These are phyloP conservation scores for Hartigia nigra DNA, from an alignment of 2,888 invertebrate genomes.

Conservation along the genomic window DNA sequence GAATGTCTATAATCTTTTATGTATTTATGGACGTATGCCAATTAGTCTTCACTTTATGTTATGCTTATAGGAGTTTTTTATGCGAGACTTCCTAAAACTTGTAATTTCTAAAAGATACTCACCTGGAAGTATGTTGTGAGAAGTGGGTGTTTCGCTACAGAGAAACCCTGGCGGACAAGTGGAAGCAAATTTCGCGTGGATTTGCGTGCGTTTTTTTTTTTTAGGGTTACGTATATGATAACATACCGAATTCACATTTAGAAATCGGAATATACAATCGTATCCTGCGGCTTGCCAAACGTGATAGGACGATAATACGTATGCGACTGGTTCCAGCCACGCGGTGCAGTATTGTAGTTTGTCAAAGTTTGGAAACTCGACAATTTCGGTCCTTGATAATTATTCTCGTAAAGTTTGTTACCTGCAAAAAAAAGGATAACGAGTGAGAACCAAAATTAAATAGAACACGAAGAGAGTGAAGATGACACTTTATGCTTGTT, in stretches of 20 bases:
- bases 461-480: not conserved
- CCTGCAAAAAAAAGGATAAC: slow-evolving; percentile 35
- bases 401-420: slow-evolving; percentile 46
- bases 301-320: slow-evolving; percentile 80
- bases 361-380: slow-evolving; percentile 64
- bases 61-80: not conserved
- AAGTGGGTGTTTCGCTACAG: not conserved
- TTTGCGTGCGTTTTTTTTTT: not conserved
- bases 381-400: slow-evolving; percentile 59
- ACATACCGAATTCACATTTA: slow-evolving; percentile 30
- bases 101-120: not conserved
- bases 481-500: not conserved
- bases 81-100: not conserved
- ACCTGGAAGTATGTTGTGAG: not conserved
- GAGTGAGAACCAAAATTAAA: not conserved
- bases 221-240: not conserved
- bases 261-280: slow-evolving; percentile 60
- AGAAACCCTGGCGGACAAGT: not conserved
- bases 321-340: slow-evolving; percentile 81
- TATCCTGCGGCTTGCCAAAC: slow-evolving; percentile 71
- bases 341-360: slow-evolving; percentile 86
- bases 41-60: too few relatives aligned
- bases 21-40: too few relatives aligned
- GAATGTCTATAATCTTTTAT: too few relatives aligned
- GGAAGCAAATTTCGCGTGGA: not conserved